Evolutionary conservation across 2,113 vertebrate genomes (phyloP).

Genomic region (Falco punctatus): DNA sequence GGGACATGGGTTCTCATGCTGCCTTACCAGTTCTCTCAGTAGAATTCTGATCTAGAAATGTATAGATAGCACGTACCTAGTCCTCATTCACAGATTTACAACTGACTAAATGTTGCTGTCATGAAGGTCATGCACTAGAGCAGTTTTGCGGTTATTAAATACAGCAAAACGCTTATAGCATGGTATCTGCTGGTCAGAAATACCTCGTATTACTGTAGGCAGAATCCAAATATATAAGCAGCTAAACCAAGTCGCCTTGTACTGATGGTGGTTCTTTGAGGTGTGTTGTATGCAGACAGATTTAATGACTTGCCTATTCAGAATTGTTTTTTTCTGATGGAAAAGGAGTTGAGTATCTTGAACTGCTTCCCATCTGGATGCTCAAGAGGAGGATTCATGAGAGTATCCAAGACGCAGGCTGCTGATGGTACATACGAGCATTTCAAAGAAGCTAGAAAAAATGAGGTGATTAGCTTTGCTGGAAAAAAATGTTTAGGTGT

Average conservation of each 20-base stretch:
- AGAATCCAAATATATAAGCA: fast-evolving
- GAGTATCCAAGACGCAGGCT: fast-evolving
- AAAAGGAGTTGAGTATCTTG: not conserved
- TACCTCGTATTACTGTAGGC: not conserved
- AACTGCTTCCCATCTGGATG: not conserved
- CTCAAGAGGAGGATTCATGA: not conserved
- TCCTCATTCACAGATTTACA: not conserved
- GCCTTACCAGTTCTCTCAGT: not conserved
- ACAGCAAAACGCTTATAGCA: not conserved
- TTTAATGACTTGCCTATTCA: not conserved
- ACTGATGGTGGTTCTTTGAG: fast-evolving
- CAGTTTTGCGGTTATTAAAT: not conserved
- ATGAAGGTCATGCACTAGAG: not conserved
- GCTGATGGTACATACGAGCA: fast-evolving
- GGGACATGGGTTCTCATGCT: not conserved
- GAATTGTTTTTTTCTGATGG: not conserved
- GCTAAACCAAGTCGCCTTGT: not conserved
- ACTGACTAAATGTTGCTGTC: not conserved
- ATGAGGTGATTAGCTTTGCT: not conserved
- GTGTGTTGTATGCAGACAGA: not conserved
- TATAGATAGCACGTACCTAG: no score
- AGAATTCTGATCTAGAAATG: not conserved
- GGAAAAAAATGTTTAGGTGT: not conserved
- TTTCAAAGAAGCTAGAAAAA: not conserved
- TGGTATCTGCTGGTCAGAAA: not conserved